Evolutionary conservation across 2,888 invertebrate genomes (phyloP), one percentile per base, ranked within the genome.

Genomic region (Protophormia terraenovae): DNA sequence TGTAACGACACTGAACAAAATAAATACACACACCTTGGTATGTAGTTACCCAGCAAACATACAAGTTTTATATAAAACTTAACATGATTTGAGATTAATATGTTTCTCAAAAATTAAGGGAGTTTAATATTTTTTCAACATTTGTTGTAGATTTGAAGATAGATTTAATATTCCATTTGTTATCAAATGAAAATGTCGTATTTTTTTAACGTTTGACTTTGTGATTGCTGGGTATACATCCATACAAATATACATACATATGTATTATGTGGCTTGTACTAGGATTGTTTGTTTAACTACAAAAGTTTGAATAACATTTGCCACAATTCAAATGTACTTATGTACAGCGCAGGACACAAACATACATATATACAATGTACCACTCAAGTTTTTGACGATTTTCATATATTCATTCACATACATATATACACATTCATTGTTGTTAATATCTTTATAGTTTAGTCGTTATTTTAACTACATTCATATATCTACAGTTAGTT

Each of bases 251-350:
- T 10, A 10, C 22, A 58, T 38, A 55, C 6, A n/a, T 55, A n/a
- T 27, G 41, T 45, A 72, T 58, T 6, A 22, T 29, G 58, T 29
- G 19, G 35, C 22, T 29, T 41, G 8, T 55, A n/a, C n/a, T n/a
- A n/a, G n/a, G n/a, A n/a, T 8, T 12, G 14, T 53, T 19, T 62
- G 47, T 69, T 58, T 29, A 76, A 55, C 64, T 53, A 55, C 53
- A 45, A 60, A 66, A 58, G 76, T 76, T 76, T 66, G 22, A 76
- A 76, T 76, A 38, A 64, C 38, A 62, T 76, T 76, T 76, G 55
- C 76, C 16, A 76, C 64, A 66, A 76, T 75, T 64, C 64, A 53
- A 66, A 75, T 75, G 38, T 62, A 62, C 35, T 24, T 64, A 24
- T 45, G 27, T n/a, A n/a, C 10, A 29, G 22, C 2, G 4, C 10